Evolutionary conservation across 1,140 invertebrate genomes (phyloP).

Genomic region (Geopemphigus sp.): DNA sequence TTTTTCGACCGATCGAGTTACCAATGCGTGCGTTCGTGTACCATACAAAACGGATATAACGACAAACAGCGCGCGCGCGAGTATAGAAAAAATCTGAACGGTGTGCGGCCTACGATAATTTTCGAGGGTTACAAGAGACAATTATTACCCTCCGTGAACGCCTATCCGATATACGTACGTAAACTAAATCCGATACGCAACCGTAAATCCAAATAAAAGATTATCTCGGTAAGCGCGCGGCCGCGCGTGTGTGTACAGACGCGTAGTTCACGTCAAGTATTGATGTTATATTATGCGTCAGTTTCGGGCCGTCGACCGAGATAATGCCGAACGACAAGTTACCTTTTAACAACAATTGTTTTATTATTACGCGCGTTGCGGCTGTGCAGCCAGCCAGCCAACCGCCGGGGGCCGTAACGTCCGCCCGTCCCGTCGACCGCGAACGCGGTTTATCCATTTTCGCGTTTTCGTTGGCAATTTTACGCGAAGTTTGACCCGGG

Average conservation of each 20-base stretch:
- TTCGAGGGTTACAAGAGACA: constrained; percentile 27
- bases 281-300: constrained; percentile 23
- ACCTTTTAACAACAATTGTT: constrained; percentile 1
- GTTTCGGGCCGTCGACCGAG: constrained; percentile 8
- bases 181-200: constrained; percentile 36
- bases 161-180: not conserved
- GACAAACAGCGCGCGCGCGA: constrained; percentile 24
- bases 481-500: too few relatives aligned
- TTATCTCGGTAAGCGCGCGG: not conserved
- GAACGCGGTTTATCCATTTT: too few relatives aligned
- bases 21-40: constrained; percentile 19
- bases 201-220: constrained; percentile 41
- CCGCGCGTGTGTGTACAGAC: too few relatives aligned
- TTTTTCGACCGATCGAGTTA: constrained; percentile 46
- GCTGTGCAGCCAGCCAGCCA: too few relatives aligned
- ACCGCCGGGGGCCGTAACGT: too few relatives aligned
- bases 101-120: constrained; percentile 41
- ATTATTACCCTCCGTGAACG: constrained; percentile 43
- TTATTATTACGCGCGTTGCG: not conserved
- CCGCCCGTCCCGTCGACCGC: too few relatives aligned
- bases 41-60: constrained; percentile 43
- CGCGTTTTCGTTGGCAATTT: too few relatives aligned
- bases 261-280: constrained; percentile 32
- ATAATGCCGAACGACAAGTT: constrained; percentile 25
- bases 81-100: constrained; percentile 33